Evolutionary conservation across 2,888 invertebrate genomes (phyloP).

Genomic region (Prosapia bicincta): DNA sequence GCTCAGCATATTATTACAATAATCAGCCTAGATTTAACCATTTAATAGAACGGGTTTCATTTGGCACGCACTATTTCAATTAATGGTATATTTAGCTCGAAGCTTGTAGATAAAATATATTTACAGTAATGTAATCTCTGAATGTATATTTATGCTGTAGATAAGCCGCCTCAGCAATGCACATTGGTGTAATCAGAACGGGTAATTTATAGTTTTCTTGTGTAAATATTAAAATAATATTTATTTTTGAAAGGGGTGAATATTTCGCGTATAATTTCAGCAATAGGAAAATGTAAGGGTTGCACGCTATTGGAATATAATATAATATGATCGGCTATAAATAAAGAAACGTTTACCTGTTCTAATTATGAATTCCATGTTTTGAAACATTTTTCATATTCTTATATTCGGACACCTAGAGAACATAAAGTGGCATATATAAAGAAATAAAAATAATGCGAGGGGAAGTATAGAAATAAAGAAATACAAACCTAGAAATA

Average conservation of each 20-base stretch:
- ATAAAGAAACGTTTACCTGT: too few relatives aligned
- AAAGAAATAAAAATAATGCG: too few relatives aligned
- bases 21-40: neutral
- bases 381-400: too few relatives aligned
- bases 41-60: neutral
- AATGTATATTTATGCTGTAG: neutral
- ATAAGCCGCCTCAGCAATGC: neutral
- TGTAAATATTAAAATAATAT: neutral
- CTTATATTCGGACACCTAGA: too few relatives aligned
- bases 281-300: neutral
- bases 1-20: neutral
- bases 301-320: too few relatives aligned
- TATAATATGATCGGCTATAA: too few relatives aligned
- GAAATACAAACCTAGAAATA: too few relatives aligned
- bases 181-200: neutral
- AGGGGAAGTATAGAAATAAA: too few relatives aligned
- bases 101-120: neutral
- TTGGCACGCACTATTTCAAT: neutral
- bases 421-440: too few relatives aligned
- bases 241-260: neutral
- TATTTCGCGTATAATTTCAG: neutral
- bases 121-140: neutral
- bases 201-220: neutral
- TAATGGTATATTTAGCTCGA: neutral
- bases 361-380: too few relatives aligned